Conservation (phyloP, 1,140 invertebrate genomes). For the Papilio xuthus region DNA sequence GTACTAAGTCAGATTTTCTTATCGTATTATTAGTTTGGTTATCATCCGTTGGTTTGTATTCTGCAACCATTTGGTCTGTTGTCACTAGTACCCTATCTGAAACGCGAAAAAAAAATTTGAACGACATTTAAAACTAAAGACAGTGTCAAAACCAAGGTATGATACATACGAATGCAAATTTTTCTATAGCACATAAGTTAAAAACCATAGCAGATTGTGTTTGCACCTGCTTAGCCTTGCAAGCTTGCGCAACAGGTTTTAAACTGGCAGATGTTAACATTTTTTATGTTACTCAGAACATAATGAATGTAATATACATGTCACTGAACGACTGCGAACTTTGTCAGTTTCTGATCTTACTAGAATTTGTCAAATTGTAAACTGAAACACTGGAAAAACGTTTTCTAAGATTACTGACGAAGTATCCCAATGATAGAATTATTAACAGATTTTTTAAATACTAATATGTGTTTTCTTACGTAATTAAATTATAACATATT, state of each 20-base stretch:
- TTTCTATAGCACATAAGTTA: not conserved
- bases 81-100: conserved; percentile 84
- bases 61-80: conserved; percentile 82
- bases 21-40: conserved; percentile 45
- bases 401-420: no score
- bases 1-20: conserved; percentile 73
- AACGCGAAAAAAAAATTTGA: conserved; percentile 45
- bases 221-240: conserved; percentile 24
- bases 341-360: not conserved
- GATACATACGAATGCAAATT: not conserved
- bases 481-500: no score
- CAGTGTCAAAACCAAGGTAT: not conserved
- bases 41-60: conserved; percentile 78
- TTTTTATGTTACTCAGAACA: not conserved
- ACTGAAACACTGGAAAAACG: no score
- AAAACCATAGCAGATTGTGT: conserved; percentile 27
- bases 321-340: not conserved
- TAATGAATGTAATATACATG: conserved; percentile 7
- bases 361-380: not conserved
- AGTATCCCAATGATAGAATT: no score
- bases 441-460: no score
- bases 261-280: conserved; percentile 22
- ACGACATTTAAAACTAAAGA: not conserved
- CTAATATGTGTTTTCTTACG: no score
- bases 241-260: conserved; percentile 28